These are phyloP conservation scores for Telmatherina bonti DNA, from an alignment of 2,797 vertebrate genomes.

Conservation along the genomic window DNA sequence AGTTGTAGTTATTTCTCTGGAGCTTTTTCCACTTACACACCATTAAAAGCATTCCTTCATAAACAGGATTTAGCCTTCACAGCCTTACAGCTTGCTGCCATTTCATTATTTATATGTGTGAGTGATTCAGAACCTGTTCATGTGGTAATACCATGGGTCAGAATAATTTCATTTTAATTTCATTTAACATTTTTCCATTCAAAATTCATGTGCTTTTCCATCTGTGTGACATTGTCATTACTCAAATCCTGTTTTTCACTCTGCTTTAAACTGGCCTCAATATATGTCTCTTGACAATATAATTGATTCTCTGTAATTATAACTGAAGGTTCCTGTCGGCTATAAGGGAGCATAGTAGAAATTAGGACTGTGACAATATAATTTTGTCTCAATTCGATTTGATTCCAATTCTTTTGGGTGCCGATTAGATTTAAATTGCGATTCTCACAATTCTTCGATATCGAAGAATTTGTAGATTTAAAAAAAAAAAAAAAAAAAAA, in stretches of 20 bases:
- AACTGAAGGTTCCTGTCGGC: conserved; percentile 6
- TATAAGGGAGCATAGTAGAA: conserved; percentile 4
- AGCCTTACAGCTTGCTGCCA: conserved; percentile 83
- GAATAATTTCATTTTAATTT: conserved; percentile 68
- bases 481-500: too few relatives aligned
- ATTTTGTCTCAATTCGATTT: too few relatives aligned
- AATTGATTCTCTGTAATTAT: neutral
- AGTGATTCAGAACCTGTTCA: conserved; percentile 76
- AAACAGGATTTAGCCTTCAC: conserved; percentile 86
- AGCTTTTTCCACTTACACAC: conserved; percentile 16
- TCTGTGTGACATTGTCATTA: conserved; percentile 60
- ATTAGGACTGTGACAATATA: too few relatives aligned
- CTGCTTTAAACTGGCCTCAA: conserved; percentile 42
- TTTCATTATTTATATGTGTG: conserved; percentile 78
- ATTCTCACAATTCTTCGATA: too few relatives aligned
- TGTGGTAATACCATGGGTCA: conserved; percentile 68
- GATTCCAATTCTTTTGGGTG: too few relatives aligned
- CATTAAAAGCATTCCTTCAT: conserved; percentile 39
- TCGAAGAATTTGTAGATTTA: too few relatives aligned
- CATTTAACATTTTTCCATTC: conserved; percentile 68
- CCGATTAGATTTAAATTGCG: too few relatives aligned
- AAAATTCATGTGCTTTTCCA: conserved; percentile 57
- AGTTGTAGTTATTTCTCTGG: conserved; percentile 1
- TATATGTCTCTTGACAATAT: conserved; percentile 22
- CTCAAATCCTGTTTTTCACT: conserved; percentile 38